Conservation (phyloP, 2,113 vertebrate species). For the Nannobrachium achirus region DNA sequence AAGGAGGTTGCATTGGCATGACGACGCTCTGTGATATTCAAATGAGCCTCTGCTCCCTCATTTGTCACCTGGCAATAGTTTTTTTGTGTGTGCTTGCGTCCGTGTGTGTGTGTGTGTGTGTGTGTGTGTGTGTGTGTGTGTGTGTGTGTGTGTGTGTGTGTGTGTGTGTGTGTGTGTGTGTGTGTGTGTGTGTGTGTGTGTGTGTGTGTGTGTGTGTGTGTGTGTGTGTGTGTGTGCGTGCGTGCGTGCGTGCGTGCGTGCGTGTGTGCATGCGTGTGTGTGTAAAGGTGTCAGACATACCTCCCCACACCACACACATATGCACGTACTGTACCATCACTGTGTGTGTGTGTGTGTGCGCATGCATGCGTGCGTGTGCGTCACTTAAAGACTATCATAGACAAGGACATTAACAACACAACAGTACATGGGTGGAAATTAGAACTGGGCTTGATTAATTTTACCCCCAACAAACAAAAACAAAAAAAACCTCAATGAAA, state of each 20-base stretch:
- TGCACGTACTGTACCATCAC: neutral
- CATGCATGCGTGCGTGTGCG: neutral
- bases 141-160: conserved; percentile 1
- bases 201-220: neutral
- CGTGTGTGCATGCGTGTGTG: neutral
- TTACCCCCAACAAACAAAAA: conserved; percentile 29
- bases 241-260: neutral
- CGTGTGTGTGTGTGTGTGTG: neutral
- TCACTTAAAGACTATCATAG: conserved; percentile 41
- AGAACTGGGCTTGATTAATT: conserved; percentile 53
- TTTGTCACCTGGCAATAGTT: conserved; percentile 39
- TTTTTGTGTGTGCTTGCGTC: neutral
- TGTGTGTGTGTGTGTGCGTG: neutral
- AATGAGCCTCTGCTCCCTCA: conserved; percentile 41
- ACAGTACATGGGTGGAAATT: conserved; percentile 52
- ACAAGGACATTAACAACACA: conserved; percentile 43
- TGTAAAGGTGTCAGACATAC: neutral
- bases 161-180: neutral
- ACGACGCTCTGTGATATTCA: conserved; percentile 50
- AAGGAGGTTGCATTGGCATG: conserved; percentile 42
- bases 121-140: conserved; percentile 8
- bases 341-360: neutral
- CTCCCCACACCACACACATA: too few relatives aligned
- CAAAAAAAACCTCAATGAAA: conserved; percentile 46
- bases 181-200: too few relatives aligned